These are phyloP conservation scores for Rhinophrynus dorsalis DNA, from an alignment of 2,797 vertebrate species.

Conservation along the genomic window DNA sequence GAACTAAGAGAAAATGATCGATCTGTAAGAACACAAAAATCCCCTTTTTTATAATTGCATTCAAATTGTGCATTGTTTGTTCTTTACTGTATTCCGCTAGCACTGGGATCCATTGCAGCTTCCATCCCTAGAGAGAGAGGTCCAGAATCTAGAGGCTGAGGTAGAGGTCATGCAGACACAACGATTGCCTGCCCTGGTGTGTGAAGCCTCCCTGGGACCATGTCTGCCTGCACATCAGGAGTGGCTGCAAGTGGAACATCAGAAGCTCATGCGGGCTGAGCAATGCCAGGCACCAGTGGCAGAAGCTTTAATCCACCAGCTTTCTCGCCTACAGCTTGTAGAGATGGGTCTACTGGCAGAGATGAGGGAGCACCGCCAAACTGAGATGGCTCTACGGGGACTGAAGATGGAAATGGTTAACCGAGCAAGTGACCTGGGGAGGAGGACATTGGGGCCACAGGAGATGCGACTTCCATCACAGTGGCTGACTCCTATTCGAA, in stretches of 20 bases:
- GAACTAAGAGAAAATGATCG: no score
- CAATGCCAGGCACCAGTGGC: background rate
- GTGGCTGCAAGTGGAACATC: background rate
- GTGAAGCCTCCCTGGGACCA: slow-evolving; percentile 4
- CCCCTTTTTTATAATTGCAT: no score
- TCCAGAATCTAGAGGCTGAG: slow-evolving; percentile 7
- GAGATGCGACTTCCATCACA: background rate
- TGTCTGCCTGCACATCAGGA: background rate
- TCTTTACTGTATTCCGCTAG: background rate
- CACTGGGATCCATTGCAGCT: slow-evolving; percentile 3
- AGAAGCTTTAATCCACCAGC: background rate
- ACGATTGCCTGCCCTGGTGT: background rate
- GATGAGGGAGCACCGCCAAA: background rate
- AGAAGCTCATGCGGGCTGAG: background rate
- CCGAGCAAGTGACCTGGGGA: background rate
- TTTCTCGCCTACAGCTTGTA: slow-evolving; percentile 23
- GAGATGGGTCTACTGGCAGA: slow-evolving; percentile 18
- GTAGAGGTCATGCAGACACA: background rate
- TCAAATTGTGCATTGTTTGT: background rate
- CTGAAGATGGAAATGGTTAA: background rate
- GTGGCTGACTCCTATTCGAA: slow-evolving; percentile 2
- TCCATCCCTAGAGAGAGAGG: slow-evolving; percentile 1
- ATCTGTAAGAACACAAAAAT: no score
- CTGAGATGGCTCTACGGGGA: background rate
- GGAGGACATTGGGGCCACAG: background rate